Evolutionary conservation across 2,113 vertebrate genomes (phyloP).

Genomic region (Sapajus apella): DNA sequence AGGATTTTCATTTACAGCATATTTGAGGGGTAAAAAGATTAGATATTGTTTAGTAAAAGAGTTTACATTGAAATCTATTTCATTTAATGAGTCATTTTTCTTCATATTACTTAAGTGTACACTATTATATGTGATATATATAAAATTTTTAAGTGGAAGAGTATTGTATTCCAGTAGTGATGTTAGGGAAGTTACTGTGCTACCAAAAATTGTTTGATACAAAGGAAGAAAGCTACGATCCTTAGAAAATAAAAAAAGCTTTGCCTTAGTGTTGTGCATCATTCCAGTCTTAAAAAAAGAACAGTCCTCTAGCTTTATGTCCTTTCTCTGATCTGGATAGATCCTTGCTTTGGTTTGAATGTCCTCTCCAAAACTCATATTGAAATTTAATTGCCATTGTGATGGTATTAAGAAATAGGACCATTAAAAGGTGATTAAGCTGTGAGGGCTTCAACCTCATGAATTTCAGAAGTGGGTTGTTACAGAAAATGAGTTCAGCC

Average conservation of each 20-base stretch:
- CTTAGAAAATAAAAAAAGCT: background rate
- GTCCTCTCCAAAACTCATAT: background rate
- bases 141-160: constrained; percentile 36
- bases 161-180: background rate
- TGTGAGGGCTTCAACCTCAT: background rate
- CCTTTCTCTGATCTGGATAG: background rate
- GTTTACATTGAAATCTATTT: background rate
- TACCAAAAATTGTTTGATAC: background rate
- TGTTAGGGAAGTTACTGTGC: background rate
- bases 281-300: background rate
- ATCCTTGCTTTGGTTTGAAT: background rate
- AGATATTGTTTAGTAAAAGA: background rate
- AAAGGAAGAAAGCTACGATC: background rate
- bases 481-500: background rate
- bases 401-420: background rate
- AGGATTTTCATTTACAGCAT: constrained; percentile 30
- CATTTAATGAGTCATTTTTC: background rate
- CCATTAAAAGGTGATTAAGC: background rate
- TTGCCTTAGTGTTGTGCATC: background rate
- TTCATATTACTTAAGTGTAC: background rate
- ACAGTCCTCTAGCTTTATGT: background rate
- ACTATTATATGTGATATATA: background rate
- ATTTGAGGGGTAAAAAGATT: background rate
- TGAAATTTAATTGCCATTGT: background rate
- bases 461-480: background rate